Percentiles rank a stretch among this genome's conserved stretches.
These are phyloP conservation scores for Bruchidius siliquastri DNA, from an alignment of 2,888 invertebrate species.

Conservation along the genomic window DNA sequence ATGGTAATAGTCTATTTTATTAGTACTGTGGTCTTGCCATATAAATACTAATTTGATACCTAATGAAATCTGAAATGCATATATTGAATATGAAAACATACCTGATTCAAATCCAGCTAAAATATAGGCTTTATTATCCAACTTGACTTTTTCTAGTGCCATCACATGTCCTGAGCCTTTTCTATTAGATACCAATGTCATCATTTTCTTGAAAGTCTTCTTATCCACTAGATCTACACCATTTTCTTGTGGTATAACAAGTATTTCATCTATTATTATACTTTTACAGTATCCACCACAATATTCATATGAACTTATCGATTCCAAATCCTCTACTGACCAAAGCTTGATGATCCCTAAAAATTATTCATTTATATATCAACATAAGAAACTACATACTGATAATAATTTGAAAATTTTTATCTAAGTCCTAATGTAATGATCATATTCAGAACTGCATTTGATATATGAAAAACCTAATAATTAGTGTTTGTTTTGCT, in stretches of 20 bases:
- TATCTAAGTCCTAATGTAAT: no score
- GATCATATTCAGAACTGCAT: no score
- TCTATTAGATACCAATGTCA: conserved; percentile 45
- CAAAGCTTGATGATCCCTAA: conserved; percentile 54
- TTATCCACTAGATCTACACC: conserved; percentile 50
- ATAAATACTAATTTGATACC: no score
- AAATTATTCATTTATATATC: neutral
- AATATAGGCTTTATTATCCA: conserved; percentile 52
- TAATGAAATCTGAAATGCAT: no score
- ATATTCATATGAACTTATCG: conserved; percentile 55
- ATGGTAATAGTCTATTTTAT: no score
- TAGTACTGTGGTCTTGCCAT: no score
- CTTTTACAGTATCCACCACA: conserved; percentile 71
- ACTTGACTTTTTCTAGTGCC: conserved; percentile 55
- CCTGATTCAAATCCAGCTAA: conserved; percentile 70
- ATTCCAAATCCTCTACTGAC: conserved; percentile 54
- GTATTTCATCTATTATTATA: conserved; percentile 55
- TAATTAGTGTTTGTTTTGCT: no score
- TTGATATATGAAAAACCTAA: no score
- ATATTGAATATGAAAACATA: no score
- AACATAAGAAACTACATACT: neutral
- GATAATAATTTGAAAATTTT: no score
- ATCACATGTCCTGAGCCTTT: conserved; percentile 59
- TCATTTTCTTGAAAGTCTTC: conserved; percentile 41
- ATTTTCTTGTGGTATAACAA: conserved; percentile 63